phyloP scores from a whole-genome alignment of 1,140 invertebrate genomes.

The Cydia splendana region DNA sequence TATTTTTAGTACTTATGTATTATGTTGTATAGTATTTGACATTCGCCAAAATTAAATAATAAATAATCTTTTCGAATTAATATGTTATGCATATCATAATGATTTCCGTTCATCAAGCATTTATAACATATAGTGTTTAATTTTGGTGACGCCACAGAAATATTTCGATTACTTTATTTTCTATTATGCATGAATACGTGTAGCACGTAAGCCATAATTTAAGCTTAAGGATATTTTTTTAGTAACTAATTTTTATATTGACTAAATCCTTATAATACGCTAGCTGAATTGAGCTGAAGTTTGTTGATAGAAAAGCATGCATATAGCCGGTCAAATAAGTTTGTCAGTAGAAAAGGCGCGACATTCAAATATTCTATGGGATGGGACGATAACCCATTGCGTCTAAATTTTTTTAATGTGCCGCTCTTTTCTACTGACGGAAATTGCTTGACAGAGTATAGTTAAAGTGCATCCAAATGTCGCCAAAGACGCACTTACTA shows the following conservation, averaged over 20 bases:
- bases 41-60: background rate
- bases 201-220: slow-evolving; percentile 24
- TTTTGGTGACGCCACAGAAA: background rate
- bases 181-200: background rate
- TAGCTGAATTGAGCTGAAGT: background rate
- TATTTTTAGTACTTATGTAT: slow-evolving; percentile 16
- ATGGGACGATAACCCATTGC: no score
- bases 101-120: slow-evolving; percentile 10
- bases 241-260: background rate
- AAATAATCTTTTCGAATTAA: slow-evolving; percentile 3
- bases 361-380: no score
- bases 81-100: background rate
- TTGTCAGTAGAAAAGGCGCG: no score
- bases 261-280: background rate
- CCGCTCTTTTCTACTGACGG: no score
- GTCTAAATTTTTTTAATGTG: no score
- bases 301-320: background rate
- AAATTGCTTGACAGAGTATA: no score
- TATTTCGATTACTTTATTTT: background rate
- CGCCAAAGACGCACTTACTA: no score
- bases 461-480: background rate
- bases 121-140: background rate
- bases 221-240: slow-evolving; percentile 24
- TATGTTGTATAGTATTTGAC: slow-evolving; percentile 32
- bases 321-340: no score